Evolutionary conservation across 2,113 vertebrate species (phyloP).

Genomic region (Stigmatopora nigra): DNA sequence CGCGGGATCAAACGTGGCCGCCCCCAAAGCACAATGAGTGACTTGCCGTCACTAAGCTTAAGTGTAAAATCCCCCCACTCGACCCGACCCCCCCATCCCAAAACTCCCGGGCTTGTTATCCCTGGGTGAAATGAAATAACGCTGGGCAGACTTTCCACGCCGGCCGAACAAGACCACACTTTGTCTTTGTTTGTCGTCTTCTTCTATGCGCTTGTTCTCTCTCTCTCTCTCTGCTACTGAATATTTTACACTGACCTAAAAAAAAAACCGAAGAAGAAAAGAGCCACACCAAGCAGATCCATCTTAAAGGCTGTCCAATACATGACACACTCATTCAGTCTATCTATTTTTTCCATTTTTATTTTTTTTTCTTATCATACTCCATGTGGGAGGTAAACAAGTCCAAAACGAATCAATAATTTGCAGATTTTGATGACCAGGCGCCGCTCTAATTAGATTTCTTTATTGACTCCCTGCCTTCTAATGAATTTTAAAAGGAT

Average conservation of each 20-base stretch:
- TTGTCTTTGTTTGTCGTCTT: neutral
- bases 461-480: conserved; percentile 25
- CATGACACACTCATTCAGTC: neutral
- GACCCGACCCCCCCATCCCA: too few relatives aligned
- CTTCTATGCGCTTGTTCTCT: neutral
- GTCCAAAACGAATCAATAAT: neutral
- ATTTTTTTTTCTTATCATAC: neutral
- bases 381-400: neutral
- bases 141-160: neutral
- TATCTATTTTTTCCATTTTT: neutral
- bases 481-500: conserved; percentile 42
- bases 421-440: conserved; percentile 6
- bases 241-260: conserved; percentile 18
- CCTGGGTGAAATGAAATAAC: neutral
- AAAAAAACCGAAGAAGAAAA: conserved; percentile 10
- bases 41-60: too few relatives aligned
- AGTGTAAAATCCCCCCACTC: too few relatives aligned
- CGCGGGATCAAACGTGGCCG: too few relatives aligned
- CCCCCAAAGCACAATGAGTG: too few relatives aligned
- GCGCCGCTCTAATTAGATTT: conserved; percentile 51
- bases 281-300: neutral
- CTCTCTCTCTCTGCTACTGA: neutral
- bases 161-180: neutral
- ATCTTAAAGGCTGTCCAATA: conserved; percentile 1
- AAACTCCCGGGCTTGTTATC: too few relatives aligned